Percentiles rank a stretch among this genome's conserved stretches.
These are phyloP conservation scores for Eretmocerus hayati DNA, from an alignment of 2,888 invertebrate genomes.

Conservation along the genomic window DNA sequence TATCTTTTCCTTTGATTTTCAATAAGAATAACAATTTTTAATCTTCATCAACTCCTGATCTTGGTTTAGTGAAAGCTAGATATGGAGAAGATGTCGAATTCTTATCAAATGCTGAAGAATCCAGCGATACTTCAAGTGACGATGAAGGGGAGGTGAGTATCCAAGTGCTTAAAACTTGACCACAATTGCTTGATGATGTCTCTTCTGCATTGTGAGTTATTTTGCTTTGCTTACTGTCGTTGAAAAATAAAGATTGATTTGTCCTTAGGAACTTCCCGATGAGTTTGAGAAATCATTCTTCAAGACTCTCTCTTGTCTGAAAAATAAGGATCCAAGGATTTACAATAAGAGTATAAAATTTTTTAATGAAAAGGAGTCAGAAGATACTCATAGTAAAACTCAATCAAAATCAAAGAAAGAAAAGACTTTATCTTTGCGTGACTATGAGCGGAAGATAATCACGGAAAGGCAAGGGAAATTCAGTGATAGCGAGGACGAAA, in stretches of 20 bases:
- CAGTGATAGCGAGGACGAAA: constrained; percentile 41
- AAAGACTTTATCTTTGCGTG: constrained; percentile 63
- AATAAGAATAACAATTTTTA: background rate
- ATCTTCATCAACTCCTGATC: no score
- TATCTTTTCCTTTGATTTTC: background rate
- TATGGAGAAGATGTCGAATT: constrained; percentile 56
- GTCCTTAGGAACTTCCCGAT: constrained; percentile 36
- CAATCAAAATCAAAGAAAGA: constrained; percentile 49
- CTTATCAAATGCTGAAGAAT: constrained; percentile 46
- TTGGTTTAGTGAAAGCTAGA: constrained; percentile 61
- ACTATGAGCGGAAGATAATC: constrained; percentile 72
- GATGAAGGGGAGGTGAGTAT: constrained; percentile 54
- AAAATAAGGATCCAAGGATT: constrained; percentile 82
- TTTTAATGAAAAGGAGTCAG: constrained; percentile 46
- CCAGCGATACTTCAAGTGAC: constrained; percentile 49
- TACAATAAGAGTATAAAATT: constrained; percentile 72
- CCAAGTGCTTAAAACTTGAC: no score
- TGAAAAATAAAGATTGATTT: background rate
- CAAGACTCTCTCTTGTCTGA: constrained; percentile 75
- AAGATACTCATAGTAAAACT: constrained; percentile 44
- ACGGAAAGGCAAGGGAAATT: constrained; percentile 59
- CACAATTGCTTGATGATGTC: background rate
- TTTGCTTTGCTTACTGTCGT: background rate
- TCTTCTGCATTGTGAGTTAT: background rate
- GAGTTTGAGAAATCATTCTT: constrained; percentile 80